phyloP scores from a whole-genome alignment of 2,113 vertebrate genomes.

The Pseudorhombus dupliciocellatus region DNA sequence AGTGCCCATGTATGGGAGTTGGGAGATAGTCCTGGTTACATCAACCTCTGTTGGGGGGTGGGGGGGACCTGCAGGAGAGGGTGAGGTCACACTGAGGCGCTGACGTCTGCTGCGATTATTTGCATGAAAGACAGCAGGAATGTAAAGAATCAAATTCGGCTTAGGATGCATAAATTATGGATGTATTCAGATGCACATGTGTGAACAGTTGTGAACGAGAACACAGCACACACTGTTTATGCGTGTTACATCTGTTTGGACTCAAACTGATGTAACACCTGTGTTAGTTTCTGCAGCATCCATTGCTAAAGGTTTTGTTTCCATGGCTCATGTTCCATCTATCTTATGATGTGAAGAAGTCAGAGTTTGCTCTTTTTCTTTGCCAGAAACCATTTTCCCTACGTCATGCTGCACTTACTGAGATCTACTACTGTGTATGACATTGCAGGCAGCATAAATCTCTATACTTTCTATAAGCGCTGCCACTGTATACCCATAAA shows the following conservation, averaged over 20 bases:
- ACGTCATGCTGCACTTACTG: background rate
- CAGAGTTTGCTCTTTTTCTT: background rate
- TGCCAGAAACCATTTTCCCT: background rate
- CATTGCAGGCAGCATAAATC: background rate
- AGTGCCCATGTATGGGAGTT: constrained; percentile 16
- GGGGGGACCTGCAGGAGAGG: background rate
- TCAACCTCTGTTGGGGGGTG: constrained; percentile 2
- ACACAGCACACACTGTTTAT: constrained; percentile 1
- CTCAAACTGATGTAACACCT: constrained; percentile 4
- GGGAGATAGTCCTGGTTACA: constrained; percentile 17
- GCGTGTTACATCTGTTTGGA: background rate
- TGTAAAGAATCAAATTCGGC: constrained; percentile 7
- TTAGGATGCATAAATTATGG: background rate
- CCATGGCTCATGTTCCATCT: background rate
- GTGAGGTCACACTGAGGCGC: constrained; percentile 18
- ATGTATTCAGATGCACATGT: constrained; percentile 27
- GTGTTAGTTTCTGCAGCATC: background rate
- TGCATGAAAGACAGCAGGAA: constrained; percentile 30
- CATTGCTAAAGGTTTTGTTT: background rate
- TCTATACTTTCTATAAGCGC: constrained; percentile 4
- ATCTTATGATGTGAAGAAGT: constrained; percentile 5
- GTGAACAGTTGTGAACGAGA: background rate
- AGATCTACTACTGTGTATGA: background rate
- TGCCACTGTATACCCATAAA: background rate
- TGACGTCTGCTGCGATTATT: constrained; percentile 2